Evolutionary conservation across 2,888 invertebrate genomes (phyloP).

Genomic region (Cloeon dipterum): DNA sequence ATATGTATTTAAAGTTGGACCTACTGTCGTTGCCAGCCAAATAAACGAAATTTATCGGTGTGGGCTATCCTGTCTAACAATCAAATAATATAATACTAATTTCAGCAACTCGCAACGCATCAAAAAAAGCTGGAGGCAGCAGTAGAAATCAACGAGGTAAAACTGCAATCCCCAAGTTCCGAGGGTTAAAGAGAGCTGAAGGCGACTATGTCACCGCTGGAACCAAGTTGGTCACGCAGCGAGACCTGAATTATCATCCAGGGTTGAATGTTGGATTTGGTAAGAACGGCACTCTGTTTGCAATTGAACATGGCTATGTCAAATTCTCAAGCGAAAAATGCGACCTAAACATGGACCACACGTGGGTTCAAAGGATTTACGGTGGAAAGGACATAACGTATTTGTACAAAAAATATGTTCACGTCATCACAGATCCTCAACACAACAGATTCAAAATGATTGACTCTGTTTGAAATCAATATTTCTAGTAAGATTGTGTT

Average conservation of each 20-base stretch:
- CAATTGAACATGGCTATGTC: slow-evolving; percentile 56
- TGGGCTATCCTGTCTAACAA: no score
- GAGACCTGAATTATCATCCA: slow-evolving; percentile 48
- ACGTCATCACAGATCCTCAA: slow-evolving; percentile 56
- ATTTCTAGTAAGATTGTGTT: neutral
- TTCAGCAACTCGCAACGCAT: no score
- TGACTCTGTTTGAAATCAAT: slow-evolving; percentile 33
- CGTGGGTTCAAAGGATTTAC: slow-evolving; percentile 44
- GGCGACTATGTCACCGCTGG: slow-evolving; percentile 39
- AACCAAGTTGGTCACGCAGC: slow-evolving; percentile 43
- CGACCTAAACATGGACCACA: slow-evolving; percentile 54
- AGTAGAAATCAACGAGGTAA: slow-evolving; percentile 42
- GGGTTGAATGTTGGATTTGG: slow-evolving; percentile 66
- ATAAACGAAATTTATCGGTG: no score
- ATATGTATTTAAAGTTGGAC: no score
- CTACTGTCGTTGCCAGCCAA: no score
- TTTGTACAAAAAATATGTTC: slow-evolving; percentile 65
- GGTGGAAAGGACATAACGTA: slow-evolving; percentile 33
- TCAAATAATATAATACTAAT: no score
- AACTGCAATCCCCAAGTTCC: slow-evolving; percentile 46
- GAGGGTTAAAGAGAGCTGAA: slow-evolving; percentile 56
- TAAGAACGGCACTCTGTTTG: slow-evolving; percentile 53
- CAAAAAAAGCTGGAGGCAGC: slow-evolving; percentile 48
- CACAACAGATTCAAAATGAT: slow-evolving; percentile 57
- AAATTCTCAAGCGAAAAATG: slow-evolving; percentile 59